These are phyloP conservation scores for Callospermophilus lateralis DNA, from an alignment of 2,113 vertebrate genomes.

Conservation along the genomic window DNA sequence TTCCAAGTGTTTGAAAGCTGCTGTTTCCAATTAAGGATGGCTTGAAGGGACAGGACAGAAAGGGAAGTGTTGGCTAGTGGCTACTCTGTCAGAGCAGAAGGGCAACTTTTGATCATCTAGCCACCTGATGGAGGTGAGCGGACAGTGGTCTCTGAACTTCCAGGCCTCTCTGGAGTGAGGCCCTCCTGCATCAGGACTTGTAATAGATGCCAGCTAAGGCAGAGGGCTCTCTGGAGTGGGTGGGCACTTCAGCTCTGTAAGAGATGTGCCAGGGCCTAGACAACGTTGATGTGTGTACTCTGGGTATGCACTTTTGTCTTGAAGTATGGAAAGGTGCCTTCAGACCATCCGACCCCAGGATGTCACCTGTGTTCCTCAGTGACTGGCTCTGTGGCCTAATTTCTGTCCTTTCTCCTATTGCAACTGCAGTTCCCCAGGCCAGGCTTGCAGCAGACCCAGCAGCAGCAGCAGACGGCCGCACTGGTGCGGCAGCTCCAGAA, in stretches of 20 bases:
- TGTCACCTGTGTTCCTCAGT: not conserved
- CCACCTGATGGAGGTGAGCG: not conserved
- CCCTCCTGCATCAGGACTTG: not conserved
- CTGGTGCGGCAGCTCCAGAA: slow-evolving; percentile 90
- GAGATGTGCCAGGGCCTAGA: no score
- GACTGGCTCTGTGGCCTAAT: not conserved
- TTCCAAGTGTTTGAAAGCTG: not conserved
- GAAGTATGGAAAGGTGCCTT: not conserved
- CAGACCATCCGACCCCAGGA: not conserved
- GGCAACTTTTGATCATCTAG: no score
- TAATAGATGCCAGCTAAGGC: not conserved
- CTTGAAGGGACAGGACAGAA: no score
- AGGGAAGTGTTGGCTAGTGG: not conserved
- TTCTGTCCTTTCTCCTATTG: not conserved
- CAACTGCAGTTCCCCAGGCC: slow-evolving; percentile 87
- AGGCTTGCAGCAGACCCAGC: slow-evolving; percentile 89
- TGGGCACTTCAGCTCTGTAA: not conserved
- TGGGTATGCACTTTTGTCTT: not conserved
- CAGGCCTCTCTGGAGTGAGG: not conserved
- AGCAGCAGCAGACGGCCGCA: slow-evolving; percentile 89
- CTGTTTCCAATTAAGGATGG: not conserved
- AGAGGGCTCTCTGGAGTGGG: not conserved
- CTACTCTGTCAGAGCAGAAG: not conserved
- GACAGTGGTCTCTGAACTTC: not conserved
- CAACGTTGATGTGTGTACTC: accelerated